Conservation (phyloP, 1,140 invertebrate species). For the Bombus superbus region DNA sequence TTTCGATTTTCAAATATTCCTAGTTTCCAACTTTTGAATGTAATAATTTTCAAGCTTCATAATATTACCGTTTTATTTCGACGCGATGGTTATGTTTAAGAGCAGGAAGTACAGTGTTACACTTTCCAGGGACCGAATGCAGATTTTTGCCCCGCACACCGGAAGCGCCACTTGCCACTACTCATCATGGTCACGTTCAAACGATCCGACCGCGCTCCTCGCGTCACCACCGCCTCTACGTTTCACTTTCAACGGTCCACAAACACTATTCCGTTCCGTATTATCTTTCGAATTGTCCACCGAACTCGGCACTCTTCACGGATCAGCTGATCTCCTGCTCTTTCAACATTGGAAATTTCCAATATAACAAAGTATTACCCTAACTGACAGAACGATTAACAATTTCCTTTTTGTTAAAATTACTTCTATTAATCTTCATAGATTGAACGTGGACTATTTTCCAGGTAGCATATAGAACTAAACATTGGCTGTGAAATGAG, state of each 20-base stretch:
- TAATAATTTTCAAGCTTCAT: neutral
- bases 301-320: conserved; percentile 16
- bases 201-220: conserved; percentile 15
- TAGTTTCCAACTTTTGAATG: neutral
- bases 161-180: conserved; percentile 20
- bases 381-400: neutral
- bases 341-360: conserved; percentile 12
- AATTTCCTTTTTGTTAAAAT: neutral
- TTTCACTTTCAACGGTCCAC: conserved; percentile 9
- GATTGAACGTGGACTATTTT: neutral
- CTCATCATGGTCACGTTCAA: conserved; percentile 30
- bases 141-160: neutral
- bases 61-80: neutral
- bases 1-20: neutral
- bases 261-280: neutral
- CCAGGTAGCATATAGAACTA: neutral
- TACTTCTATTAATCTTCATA: neutral
- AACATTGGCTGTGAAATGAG: neutral
- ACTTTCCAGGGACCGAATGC: neutral
- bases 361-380: neutral
- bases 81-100: neutral
- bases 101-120: neutral
- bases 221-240: conserved; percentile 8
- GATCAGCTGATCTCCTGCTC: neutral
- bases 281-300: conserved; percentile 3